Evolutionary conservation across 2,797 vertebrate genomes (phyloP), one percentile per base, ranked within the genome.

Genomic region (Pangasius sanitwongsei): DNA sequence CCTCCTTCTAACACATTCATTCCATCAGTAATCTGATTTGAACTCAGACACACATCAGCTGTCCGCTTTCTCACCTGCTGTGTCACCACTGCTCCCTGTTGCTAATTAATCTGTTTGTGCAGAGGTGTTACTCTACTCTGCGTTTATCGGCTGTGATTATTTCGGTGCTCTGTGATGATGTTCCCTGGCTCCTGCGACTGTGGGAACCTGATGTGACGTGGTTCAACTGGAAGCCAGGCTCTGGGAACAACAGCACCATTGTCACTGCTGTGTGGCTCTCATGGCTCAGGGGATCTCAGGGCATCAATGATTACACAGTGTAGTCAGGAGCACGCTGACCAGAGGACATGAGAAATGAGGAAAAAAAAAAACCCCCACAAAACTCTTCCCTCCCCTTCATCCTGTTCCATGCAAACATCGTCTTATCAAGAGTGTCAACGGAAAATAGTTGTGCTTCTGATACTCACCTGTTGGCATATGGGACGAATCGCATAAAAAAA

Each of bases 241-340:
- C 59, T 86, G 86, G 37, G 92, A 94, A 98, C 97, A 98, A 96
- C 93, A 92, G 94, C 81, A 92, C 94, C 93, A 97, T 97, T 97
- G 97, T 97, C 93, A 92, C 50, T 41, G 83, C 89, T 90, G 50
- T 44, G 92, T 89, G 92, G 94, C 97, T 98, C 97, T 96, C 97
- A 97, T 96, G 96, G 86, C 91, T 89, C 87, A 59, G 89, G 57
- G 89, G 0, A 96, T 98, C 91, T 89, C 87, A 57, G 89, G 57
- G 89, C 0, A 96, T 98, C 97, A 98, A 98, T 99, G 95, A 98
- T 98, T 98, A 97, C 90, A 94, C 93, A 90, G 28, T 85, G 90
- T 63, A 89, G 92, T 92, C 55, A 77, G 92, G 88, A 89, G 57
- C 91, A 90, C 90, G 93, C 75, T 94, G 93, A 95, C 92, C 92